Conservation (phyloP, 2,113 vertebrate species). For the Oryzias melastigma region DNA sequence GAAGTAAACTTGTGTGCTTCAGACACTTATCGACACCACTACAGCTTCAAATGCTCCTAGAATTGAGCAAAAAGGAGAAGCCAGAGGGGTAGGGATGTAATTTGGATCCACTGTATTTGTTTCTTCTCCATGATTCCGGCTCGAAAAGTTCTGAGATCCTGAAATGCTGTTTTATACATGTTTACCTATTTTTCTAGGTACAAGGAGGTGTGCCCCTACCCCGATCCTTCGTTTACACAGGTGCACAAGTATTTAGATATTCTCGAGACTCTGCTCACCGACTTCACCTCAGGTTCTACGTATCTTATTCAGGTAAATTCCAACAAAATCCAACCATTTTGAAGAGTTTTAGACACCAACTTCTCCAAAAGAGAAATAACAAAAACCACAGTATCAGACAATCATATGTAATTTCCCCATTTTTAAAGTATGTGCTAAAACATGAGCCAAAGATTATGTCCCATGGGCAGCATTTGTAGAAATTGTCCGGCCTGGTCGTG, state of each 20-base stretch:
- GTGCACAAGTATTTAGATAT: constrained; percentile 80
- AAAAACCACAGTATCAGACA: background rate
- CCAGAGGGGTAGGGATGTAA: no score
- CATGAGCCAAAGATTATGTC: no score
- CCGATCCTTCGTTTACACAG: constrained; percentile 83
- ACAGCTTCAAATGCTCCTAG: no score
- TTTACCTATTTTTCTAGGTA: constrained; percentile 67
- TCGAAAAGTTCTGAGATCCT: background rate
- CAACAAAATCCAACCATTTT: background rate
- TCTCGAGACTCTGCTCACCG: constrained; percentile 89
- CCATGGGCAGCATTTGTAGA: background rate
- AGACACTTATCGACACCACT: no score
- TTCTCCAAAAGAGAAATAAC: background rate
- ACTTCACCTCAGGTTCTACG: constrained; percentile 88
- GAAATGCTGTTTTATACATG: background rate
- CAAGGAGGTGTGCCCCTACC: constrained; percentile 92
- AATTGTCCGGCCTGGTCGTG: background rate
- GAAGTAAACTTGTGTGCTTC: no score
- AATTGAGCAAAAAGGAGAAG: no score
- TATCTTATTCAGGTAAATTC: constrained; percentile 90
- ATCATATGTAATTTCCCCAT: background rate
- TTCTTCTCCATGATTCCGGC: background rate
- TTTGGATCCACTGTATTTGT: no score
- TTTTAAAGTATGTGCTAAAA: no score
- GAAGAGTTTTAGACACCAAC: background rate